Evolutionary conservation across 2,797 vertebrate species (phyloP), one percentile per base, ranked within the genome.

Genomic region (Rhinoraja longicauda): DNA sequence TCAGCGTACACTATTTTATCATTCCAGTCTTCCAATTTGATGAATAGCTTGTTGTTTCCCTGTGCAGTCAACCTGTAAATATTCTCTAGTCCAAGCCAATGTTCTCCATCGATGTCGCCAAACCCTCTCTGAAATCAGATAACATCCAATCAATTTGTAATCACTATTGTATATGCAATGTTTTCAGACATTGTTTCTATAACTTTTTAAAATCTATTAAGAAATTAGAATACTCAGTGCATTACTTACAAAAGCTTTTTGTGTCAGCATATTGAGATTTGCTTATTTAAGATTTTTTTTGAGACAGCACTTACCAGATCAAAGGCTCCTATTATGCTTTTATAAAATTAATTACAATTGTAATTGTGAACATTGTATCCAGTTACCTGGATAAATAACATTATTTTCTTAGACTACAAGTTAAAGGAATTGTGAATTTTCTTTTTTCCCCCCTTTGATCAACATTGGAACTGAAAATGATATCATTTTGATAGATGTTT

Each of bases 1-100:
- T 99, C 98, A 0, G 99, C 98, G 0, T 99, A 99, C 57, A 99
- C 98, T 94, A 99, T 99, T 95, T 99, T 99, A 93, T 98, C 98
- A 78, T 97, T 97, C 99, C 99, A 99, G 96, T 99, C 98, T 96
- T 99, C 98, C 95, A 99, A 93, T 95, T 99, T 98, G 70, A 99
- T 97, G 96, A 99, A 94, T 93, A 99, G 94, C 94, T 97, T 98
- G 93, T 99, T 99, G 95, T 99, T 98, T 0, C 98, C 98, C 95
- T 99, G 98, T 93, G 98, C 99, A 76, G 96, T 97, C 94, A 99
- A 96, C 96, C 97, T 96, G 94, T 98, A 98, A 95, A 99, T 99
- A 81, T 98, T 98, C 94, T 99, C 98, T 93, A 99, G 95, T 36
- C 99, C 99, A 90, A 99, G 97, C 99, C 99, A 99, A 93, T 99